Base-by-base conservation (phyloP, 2,888 invertebrate species). In the Tryphoninae sp. region DNA sequence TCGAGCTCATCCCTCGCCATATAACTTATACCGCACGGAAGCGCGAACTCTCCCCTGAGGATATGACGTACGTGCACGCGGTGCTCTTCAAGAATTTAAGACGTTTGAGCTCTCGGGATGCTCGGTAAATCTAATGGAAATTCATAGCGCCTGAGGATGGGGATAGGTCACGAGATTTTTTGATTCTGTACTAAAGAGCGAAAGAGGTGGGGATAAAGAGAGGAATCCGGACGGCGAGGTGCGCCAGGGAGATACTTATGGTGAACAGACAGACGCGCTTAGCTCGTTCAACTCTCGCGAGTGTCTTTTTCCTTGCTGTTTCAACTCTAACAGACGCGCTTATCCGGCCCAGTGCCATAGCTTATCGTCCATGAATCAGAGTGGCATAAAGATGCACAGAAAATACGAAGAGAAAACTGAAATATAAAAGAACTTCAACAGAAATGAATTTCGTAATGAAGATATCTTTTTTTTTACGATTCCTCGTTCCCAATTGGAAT, bases 81-180 rank as follows among this genome's bases (percentile, higher is more conserved):
- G 58, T 75, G 45, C 49, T 59, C 74, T 68, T 42, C 42, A 74
- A 59, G 64, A 74, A 74, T 81, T 78, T 65, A 51, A 74, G 59
- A 78, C 51, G 78, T 65, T 64, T 65, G 69, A 78, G 64, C 69
- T 53, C 65, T 51, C 67, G 64, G 49, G 69, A 65, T 64, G 51
- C 73, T 53, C 64, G 58, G 62, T 64, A 51, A 73, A 73, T 77
- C 58, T 73, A 69, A 78, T 81, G 61, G 74, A 78, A 78, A 74
- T 78, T 71, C 78, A 81, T 81, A 67, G 72, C 74, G 19, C 71
- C 23, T 23, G 19, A 59, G 23, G 55, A 26, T 45, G 59, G 75
- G 49, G 33, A 62, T 7, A 74, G 78, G 74, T 81, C 65, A 78
- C 11, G 16, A 7, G 13, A 59, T 69, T 78, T 59, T 69, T 78